These are phyloP conservation scores for Epizoanthus stellaris DNA, from an alignment of 92 coral and sea anemone species.

Conservation along the genomic window DNA sequence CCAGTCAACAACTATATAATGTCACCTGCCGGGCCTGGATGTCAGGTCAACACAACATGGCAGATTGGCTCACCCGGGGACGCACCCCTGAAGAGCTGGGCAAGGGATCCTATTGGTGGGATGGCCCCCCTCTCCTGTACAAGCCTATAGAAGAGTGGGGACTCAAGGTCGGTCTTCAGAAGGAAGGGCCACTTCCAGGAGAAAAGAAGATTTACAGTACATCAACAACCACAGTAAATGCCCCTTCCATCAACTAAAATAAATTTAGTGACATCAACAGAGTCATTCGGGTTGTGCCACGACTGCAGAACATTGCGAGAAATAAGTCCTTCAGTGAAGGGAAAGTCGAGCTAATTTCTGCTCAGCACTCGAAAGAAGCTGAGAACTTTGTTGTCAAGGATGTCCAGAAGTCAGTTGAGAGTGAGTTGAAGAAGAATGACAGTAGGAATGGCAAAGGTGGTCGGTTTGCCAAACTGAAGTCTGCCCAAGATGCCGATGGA, in stretches of 20 bases:
- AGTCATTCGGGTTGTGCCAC: conserved; percentile 63
- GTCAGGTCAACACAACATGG: conserved; percentile 23
- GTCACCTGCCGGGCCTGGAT: conserved; percentile 52
- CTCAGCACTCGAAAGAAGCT: conserved; percentile 56
- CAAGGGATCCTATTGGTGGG: conserved; percentile 60
- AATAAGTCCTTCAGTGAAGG: conserved; percentile 60
- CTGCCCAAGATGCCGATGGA: conserved; percentile 47
- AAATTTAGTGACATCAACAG: conserved; percentile 57
- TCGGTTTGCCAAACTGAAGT: conserved; percentile 54
- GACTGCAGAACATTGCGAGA: conserved; percentile 48
- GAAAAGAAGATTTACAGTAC: conserved; percentile 62
- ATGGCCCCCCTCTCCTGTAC: conserved; percentile 49
- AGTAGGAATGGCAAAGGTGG: conserved; percentile 45
- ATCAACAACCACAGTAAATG: conserved; percentile 23
- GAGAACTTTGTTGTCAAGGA: conserved; percentile 58
- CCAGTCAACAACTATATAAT: too few relatives aligned
- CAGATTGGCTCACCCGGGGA: conserved; percentile 44
- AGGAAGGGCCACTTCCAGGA: conserved; percentile 62
- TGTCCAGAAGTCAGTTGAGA: conserved; percentile 40
- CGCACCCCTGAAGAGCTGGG: conserved; percentile 60
- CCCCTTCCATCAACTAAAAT: conserved; percentile 40
- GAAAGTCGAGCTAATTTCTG: conserved; percentile 10
- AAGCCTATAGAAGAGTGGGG: conserved; percentile 59
- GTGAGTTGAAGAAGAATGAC: conserved; percentile 20
- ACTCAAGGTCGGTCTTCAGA: conserved; percentile 67